Evolutionary conservation across 2,113 vertebrate genomes (phyloP), one percentile per base, ranked within the genome.

Genomic region (Ceyx melanurus): DNA sequence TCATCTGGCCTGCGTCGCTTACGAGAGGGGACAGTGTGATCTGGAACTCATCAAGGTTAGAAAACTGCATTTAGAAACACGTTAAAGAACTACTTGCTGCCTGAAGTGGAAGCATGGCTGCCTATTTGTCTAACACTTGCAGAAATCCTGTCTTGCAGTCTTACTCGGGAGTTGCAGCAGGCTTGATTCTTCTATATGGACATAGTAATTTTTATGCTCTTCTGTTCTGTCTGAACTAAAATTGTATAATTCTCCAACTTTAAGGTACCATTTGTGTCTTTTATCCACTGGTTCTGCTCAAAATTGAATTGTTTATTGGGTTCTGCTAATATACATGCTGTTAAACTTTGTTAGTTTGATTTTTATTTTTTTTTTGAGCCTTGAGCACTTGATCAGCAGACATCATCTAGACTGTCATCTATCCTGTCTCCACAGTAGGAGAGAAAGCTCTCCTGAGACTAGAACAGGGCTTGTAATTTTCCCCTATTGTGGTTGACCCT

Each of bases 21-120:
- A 98, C 71, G 98, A 99, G 96, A 98, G 98, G 82, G 99, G 99
- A 1, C 98, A 99, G 15, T 99, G 98, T 97, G 99, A 99, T 94
- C 91, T 98, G 93, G 98, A 99, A 18, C 98, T 99, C 90, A 99
- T 99, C 96, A 98, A 99, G 98, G 99, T 99, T 78, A 74, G 97
- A 62, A 78, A 83, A 57, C 54, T 81, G n/a, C 21, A 2, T 78
- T 85, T 87, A 11, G 82, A 58, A 88, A 54, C 37, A 6, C 28
- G 20, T 42, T 87, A 40, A 71, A 90, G 83, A 88, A 14, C 18
- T 82, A 2, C 37, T 73, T 89, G 45, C 45, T 94, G 29, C 82
- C 66, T 87, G 23, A 76, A 79, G 71, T 46, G 54, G 50, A 58
- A 82, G 58, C 54, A 16, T 79, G 18, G 48, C 71, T 79, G 58